Conservation (phyloP, 2,113 vertebrate species). For the Actenoides lindsayi region DNA sequence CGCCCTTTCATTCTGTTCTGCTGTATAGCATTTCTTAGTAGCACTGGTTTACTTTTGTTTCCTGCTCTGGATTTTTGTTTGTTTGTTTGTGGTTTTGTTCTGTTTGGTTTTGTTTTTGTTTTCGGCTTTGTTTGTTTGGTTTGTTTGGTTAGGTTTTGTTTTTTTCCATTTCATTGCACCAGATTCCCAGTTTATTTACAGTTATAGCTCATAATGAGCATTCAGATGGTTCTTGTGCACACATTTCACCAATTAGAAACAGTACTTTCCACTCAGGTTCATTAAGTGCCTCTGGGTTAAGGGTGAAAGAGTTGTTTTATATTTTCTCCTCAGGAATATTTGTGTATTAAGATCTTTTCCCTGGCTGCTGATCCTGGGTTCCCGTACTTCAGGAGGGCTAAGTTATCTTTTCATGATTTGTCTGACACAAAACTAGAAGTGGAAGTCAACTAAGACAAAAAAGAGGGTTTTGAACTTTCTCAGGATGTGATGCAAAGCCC, state of each 20-base stretch:
- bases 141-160: background rate
- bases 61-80: background rate
- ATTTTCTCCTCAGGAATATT: background rate
- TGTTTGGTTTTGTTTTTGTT: background rate
- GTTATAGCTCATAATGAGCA: background rate
- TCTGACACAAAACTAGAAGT: background rate
- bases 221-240: background rate
- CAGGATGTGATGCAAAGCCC: background rate
- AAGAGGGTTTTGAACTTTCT: background rate
- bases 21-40: background rate
- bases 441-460: background rate
- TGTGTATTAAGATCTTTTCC: background rate
- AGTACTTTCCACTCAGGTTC: background rate
- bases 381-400: background rate
- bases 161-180: background rate
- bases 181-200: constrained; percentile 39
- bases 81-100: too few relatives aligned
- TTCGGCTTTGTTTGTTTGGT: background rate
- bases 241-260: background rate
- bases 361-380: background rate
- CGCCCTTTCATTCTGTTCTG: background rate
- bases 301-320: background rate
- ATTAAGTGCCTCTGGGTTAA: background rate
- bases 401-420: rapidly evolving
- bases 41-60: background rate